A percentile compares a stretch with the other conserved stretches of the same genome.
Evolutionary conservation across 2,888 invertebrate species (phyloP).

Genomic region (Andrena haemorrhoa): DNA sequence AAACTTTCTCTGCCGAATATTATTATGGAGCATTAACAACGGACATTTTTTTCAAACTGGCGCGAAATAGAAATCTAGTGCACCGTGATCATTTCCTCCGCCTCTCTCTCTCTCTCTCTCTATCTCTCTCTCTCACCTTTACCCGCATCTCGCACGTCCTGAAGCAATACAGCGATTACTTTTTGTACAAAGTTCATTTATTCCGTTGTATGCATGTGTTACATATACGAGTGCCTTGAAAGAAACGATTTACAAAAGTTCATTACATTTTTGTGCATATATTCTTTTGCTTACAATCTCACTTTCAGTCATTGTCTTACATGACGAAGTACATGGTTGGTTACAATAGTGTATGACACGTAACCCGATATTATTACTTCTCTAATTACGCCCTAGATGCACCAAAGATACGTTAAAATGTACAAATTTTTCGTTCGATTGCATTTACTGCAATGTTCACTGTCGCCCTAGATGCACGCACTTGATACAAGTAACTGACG

Average conservation of each 20-base stretch:
- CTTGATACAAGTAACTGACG: conserved; percentile 23
- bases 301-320: neutral
- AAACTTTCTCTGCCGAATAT: neutral
- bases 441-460: conserved; percentile 22
- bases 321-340: neutral
- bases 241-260: neutral
- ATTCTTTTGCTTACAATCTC: neutral
- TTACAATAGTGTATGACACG: neutral
- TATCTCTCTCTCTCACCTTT: neutral
- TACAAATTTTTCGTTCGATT: conserved; percentile 21
- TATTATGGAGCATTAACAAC: conserved; percentile 14
- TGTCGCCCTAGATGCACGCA: neutral
- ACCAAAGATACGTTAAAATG: neutral
- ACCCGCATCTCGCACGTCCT: neutral
- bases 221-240: conserved; percentile 13
- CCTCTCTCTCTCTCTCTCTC: conserved; percentile 1
- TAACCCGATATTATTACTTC: conserved; percentile 2
- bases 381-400: neutral
- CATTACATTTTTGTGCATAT: neutral
- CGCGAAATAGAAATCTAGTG: conserved; percentile 14
- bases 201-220: conserved; percentile 10
- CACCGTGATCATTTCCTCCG: neutral
- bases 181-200: conserved; percentile 48
- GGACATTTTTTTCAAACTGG: conserved; percentile 4
- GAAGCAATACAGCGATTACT: neutral